phyloP scores from a whole-genome alignment of 37 sponge, comb jelly and placozoan genomes.

The Crambe crambe region DNA sequence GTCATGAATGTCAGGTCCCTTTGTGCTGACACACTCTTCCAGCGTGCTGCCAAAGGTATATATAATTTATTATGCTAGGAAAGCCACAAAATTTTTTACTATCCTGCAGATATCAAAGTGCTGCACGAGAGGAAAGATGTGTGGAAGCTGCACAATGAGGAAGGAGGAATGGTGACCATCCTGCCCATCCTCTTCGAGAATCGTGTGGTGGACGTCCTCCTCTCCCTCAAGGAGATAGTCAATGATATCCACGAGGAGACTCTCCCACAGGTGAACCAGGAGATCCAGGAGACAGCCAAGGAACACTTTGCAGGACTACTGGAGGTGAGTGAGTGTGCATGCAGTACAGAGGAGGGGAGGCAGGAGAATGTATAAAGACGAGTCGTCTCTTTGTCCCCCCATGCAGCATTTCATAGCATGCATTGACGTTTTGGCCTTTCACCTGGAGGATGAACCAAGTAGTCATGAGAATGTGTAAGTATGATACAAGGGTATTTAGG shows the following conservation, averaged over 20 bases:
- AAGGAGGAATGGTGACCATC: slow-evolving; percentile 79
- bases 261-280: neutral
- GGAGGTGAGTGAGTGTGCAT: slow-evolving; percentile 23
- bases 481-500: too few species aligned
- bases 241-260: slow-evolving; percentile 31
- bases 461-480: slow-evolving; percentile 40
- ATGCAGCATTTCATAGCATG: slow-evolving; percentile 46
- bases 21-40: slow-evolving; percentile 70
- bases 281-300: slow-evolving; percentile 18
- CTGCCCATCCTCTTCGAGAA: slow-evolving; percentile 92
- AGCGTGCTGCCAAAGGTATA: slow-evolving; percentile 60
- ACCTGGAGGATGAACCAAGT: slow-evolving; percentile 43
- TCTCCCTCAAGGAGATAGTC: slow-evolving; percentile 87
- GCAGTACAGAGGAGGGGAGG: neutral
- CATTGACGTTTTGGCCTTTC: slow-evolving; percentile 49
- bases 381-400: too few species aligned
- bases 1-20: slow-evolving; percentile 58
- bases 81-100: neutral
- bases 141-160: slow-evolving; percentile 89
- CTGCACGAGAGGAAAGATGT: slow-evolving; percentile 84
- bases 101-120: slow-evolving; percentile 56
- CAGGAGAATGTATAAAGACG: neutral
- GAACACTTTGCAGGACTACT: slow-evolving; percentile 41
- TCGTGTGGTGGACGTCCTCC: slow-evolving; percentile 74
- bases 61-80: neutral